Evolutionary conservation across 2,888 invertebrate species (phyloP), one percentile per base, ranked within the genome.

Genomic region (Eretmocerus hayati): DNA sequence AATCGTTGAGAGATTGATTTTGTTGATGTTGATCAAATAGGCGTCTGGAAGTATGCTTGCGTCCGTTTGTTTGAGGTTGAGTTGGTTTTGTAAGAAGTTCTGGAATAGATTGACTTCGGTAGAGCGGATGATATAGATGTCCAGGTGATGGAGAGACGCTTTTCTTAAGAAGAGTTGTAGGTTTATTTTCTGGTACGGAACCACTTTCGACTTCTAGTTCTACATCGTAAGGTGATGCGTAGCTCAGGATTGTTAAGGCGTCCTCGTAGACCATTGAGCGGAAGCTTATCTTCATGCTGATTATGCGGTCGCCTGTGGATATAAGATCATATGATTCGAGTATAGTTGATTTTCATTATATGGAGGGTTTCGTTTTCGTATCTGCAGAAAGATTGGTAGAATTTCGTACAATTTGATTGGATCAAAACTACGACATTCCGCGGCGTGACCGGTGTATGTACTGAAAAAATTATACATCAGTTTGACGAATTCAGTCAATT

Each of bases 171-270:
- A 73, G 59, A 3, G 73, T 71, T 11, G 72, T 62, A 3, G 74
- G 73, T 32, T 72, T 69, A 4, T 73, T 69, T 30, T 62, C 62
- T 11, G 62, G 63, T 0, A 78, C 76, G 56, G 77, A 79, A 1
- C 78, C 76, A 56, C 78, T 79, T 63, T 84, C 80, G 23, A 90
- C 80, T 64, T 87, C 86, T 52, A 92, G 74, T 55, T 85, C 83
- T 15, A 90, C 87, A 50, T 89, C 88, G 65, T 93, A 93, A 0
- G 93, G 92, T 32, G 91, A 91, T 5, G 92, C 92, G 56, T 92
- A 89, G 54, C 90, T 90, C 35, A 94, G 74, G 54, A 94, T 89
- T 2, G 89, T 87, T 44, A 92, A 75, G 0, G 93, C 93, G 64
- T 94, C 93, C 66, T 92, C 91, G 63, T 87, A 83, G 0, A 91